These are phyloP conservation scores for Amphibalanus amphitrite DNA, from an alignment of 1,140 invertebrate genomes.

Conservation along the genomic window DNA sequence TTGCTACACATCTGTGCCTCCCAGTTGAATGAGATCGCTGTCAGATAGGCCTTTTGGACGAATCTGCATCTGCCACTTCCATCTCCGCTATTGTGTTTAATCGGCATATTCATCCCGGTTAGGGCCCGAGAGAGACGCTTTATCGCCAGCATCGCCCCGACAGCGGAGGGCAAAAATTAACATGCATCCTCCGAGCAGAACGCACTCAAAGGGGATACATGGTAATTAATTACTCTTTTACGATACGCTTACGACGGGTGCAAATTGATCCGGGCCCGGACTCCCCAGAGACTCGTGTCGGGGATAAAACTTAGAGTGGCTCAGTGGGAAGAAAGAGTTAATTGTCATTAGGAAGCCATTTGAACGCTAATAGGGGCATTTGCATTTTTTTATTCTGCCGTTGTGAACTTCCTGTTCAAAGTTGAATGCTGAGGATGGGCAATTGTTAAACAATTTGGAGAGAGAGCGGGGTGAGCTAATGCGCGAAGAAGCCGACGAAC, in stretches of 20 bases:
- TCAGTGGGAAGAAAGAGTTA: neutral
- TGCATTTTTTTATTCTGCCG: neutral
- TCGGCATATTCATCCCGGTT: neutral
- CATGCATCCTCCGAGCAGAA: neutral
- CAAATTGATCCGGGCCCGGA: neutral
- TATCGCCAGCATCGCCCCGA: neutral
- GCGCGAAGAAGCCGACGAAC: neutral
- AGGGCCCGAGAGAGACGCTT: neutral
- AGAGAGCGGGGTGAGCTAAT: neutral
- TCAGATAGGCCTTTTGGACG: neutral
- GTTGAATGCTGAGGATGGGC: neutral
- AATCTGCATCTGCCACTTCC: neutral
- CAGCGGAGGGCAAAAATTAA: slow-evolving; percentile 1
- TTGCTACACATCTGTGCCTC: neutral
- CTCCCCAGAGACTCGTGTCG: neutral
- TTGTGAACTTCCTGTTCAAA: neutral
- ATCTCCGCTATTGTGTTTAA: neutral
- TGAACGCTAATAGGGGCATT: neutral
- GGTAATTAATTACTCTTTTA: slow-evolving; percentile 1
- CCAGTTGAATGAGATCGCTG: neutral
- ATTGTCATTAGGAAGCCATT: slow-evolving; percentile 1
- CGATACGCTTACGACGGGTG: slow-evolving; percentile 1
- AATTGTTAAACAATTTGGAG: neutral
- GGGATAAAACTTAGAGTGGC: neutral
- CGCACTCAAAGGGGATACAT: neutral